Conservation (phyloP, 2,113 vertebrate genomes). For the human (Homo sapiens) region GRCh38 chr2:175812501-175813000, state of each 20-base stretch:
- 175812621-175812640: conserved; percentile 54
- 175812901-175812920: background rate
- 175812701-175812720: conserved; percentile 45
- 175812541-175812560: conserved; percentile 13
- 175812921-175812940: background rate
- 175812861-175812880: background rate
- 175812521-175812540: conserved; percentile 52
- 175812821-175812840: background rate
- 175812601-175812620: conserved; percentile 33
- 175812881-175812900: background rate
- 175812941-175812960: background rate
- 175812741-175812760: background rate
- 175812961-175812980: background rate
- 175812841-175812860: background rate
- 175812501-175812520: conserved; percentile 48
- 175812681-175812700: conserved; percentile 35
- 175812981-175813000: background rate
- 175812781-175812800: background rate
- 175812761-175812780: background rate
- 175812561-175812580: conserved; percentile 23
- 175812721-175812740: background rate
- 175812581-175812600: background rate
- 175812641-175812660: conserved; percentile 59
- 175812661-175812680: conserved; percentile 52
- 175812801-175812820: background rate